Evolutionary conservation across 2,888 invertebrate genomes (phyloP), one percentile per base, ranked within the genome.

Genomic region (Imbricaverruca yamaguchii): DNA sequence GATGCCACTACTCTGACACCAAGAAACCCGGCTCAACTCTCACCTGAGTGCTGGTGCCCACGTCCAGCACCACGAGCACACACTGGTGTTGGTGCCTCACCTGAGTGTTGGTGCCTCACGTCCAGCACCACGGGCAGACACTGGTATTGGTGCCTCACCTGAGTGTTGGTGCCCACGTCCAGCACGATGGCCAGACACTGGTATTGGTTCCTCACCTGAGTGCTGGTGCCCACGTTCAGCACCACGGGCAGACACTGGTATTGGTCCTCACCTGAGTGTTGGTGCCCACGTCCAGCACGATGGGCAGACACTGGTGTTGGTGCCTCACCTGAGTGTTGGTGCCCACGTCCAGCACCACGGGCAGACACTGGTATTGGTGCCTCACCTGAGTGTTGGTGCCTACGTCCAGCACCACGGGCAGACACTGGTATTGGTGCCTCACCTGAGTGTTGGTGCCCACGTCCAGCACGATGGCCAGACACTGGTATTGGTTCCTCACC

Each of bases 91-190:
- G n/a, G n/a, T n/a, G n/a, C n/a, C 39, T 39, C 39, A 39, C 92
- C 89, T 94, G 91, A 78, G 92, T 96, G 88, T 97, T 95, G 0
- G 97, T 97, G 82, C 97, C 97, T n/a, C 80, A 96, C 97, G 86
- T 98, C 97, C 69, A 99, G 89, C 0, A 95, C 93, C 85, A 99
- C 92, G 65, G 99, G 99, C 83, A 99, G 90, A 86, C 96, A 96
- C 88, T 97, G 94, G 84, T 94, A n/a, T n/a, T n/a, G n/a, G n/a
- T n/a, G n/a, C n/a, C n/a, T n/a, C n/a, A n/a, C n/a, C n/a, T n/a
- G n/a, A n/a, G 39, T 39, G 4, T 39, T 39, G 4, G 39, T 39
- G 39, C 39, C 39, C 39, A 39, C 39, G 39, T 39, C 39, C 39
- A 39, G 39, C 39, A 39, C 39, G 2, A 39, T 4, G 39, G 39